Evolutionary conservation across 2,888 invertebrate genomes (phyloP).

Genomic region (Drosophila leonis): DNA sequence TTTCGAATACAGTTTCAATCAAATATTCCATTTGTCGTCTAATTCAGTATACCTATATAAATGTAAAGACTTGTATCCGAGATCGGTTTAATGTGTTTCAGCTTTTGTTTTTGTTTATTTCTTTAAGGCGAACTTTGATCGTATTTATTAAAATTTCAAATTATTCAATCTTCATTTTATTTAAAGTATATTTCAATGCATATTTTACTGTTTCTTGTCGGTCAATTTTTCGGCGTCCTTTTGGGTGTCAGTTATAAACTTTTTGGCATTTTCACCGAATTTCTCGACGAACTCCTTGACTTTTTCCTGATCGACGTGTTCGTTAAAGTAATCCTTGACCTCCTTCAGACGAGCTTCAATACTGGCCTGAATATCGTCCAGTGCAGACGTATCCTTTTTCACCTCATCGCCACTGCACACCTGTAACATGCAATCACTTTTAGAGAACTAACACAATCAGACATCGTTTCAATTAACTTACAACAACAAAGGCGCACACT

Average conservation of each 20-base stretch:
- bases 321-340: constrained; percentile 4
- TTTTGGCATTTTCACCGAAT: constrained; percentile 13
- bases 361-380: constrained; percentile 1
- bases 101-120: background rate
- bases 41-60: background rate
- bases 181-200: background rate
- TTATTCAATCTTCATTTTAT: background rate
- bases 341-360: constrained; percentile 6
- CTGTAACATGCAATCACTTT: constrained; percentile 6
- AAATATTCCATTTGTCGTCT: background rate
- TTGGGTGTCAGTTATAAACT: constrained; percentile 8
- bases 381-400: background rate
- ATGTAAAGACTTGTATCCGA: background rate
- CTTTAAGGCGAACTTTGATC: background rate
- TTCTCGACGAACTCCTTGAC: constrained; percentile 7
- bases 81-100: background rate
- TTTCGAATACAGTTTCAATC: background rate
- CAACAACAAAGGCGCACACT: constrained; percentile 26
- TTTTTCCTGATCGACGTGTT: constrained; percentile 2
- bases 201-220: constrained; percentile 9
- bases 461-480: constrained; percentile 5
- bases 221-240: constrained; percentile 2
- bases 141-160: background rate
- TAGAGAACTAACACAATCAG: background rate
- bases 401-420: constrained; percentile 25